These are phyloP conservation scores for Tretioscincus oriximinensis DNA, from an alignment of 2,113 vertebrate genomes.

Conservation along the genomic window DNA sequence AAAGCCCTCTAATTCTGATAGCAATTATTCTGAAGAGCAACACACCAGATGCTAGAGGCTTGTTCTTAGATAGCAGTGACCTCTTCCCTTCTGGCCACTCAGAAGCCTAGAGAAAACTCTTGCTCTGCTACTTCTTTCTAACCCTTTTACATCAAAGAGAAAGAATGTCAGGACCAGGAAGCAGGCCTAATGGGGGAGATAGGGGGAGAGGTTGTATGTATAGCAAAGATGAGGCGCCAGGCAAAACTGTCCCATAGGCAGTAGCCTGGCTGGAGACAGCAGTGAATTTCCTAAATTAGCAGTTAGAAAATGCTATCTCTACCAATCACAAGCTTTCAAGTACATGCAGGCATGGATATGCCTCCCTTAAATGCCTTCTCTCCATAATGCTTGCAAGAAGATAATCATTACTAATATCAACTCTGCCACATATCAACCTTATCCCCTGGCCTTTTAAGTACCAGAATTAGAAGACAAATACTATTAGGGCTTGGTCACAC, in stretches of 20 bases:
- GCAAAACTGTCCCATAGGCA: not conserved
- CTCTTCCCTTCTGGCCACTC: not conserved
- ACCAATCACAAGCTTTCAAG: not conserved
- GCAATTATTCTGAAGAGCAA: not conserved
- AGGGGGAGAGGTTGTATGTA: not conserved
- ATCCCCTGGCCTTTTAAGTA: not conserved
- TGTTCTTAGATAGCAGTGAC: not conserved
- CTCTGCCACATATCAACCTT: not conserved
- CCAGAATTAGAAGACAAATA: not conserved
- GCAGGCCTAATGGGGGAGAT: not conserved
- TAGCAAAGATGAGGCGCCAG: not conserved
- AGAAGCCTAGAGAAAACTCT: too few relatives aligned
- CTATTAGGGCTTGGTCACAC: too few relatives aligned
- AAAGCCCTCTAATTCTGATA: not conserved
- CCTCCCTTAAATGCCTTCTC: not conserved
- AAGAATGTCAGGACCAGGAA: not conserved
- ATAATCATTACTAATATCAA: not conserved
- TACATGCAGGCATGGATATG: not conserved
- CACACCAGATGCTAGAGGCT: not conserved
- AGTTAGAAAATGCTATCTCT: not conserved
- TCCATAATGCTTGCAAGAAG: not conserved
- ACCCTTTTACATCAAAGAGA: not conserved
- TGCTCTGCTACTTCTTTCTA: not conserved
- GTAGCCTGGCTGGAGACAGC: not conserved
- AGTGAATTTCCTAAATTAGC: not conserved